phyloP scores from a whole-genome alignment of 2,888 invertebrate species.

The Autographa pulchrina region DNA sequence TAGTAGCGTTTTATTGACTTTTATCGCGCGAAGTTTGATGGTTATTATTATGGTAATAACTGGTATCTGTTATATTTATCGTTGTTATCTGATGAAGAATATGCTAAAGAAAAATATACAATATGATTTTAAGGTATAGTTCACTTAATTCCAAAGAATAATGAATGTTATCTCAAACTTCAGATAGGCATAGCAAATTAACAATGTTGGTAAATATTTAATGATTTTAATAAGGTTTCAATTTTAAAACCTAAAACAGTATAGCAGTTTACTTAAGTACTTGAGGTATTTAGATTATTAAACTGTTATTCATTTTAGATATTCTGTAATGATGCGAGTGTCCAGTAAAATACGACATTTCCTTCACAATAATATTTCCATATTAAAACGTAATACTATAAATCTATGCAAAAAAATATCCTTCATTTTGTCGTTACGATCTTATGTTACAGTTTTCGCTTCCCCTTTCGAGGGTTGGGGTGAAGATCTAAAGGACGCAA shows the following conservation, averaged over 20 bases:
- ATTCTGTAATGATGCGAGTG: too few species aligned
- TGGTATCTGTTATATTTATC: constrained; percentile 3
- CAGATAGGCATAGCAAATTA: too few species aligned
- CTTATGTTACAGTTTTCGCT: constrained; percentile 52
- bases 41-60: background rate
- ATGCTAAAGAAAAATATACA: background rate
- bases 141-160: too few species aligned
- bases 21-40: background rate
- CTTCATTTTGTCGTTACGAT: constrained; percentile 46
- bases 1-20: constrained; percentile 14
- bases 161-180: too few species aligned
- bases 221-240: too few species aligned
- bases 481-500: constrained; percentile 48
- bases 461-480: constrained; percentile 42
- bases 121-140: background rate
- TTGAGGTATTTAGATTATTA: too few species aligned
- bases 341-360: background rate
- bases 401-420: constrained; percentile 42
- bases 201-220: too few species aligned
- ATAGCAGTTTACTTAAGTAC: too few species aligned
- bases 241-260: too few species aligned
- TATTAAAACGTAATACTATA: constrained; percentile 17
- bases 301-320: too few species aligned
- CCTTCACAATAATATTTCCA: background rate
- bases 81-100: background rate